A percentile compares a stretch with the other conserved stretches of the same genome.
Conservation (phyloP, 1,140 invertebrate species). For the Probaryconus sp. region DNA sequence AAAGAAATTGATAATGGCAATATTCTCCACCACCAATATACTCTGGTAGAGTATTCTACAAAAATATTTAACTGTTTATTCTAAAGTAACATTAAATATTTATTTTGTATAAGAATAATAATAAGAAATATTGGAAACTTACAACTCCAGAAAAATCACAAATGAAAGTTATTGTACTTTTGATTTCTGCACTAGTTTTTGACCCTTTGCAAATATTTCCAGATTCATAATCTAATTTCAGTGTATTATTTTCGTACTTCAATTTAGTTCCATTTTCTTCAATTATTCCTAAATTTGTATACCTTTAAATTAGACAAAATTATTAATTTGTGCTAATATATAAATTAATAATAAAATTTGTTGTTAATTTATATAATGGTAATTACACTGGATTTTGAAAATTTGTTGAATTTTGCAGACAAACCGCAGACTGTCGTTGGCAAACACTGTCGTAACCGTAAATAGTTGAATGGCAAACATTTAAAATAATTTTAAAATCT, state of each 20-base stretch:
- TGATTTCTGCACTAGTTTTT: conserved; percentile 19
- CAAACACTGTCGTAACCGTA: conserved; percentile 62
- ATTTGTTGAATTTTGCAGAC: conserved; percentile 54
- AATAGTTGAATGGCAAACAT: conserved; percentile 73
- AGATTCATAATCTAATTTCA: conserved; percentile 66
- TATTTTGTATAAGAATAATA: conserved; percentile 16
- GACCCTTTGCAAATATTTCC: conserved; percentile 58
- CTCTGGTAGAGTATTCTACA: conserved; percentile 64
- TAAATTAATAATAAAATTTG: background rate
- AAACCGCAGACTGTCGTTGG: conserved; percentile 57
- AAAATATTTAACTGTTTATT: conserved; percentile 35
- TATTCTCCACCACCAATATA: conserved; percentile 61
- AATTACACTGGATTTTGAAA: conserved; percentile 28
- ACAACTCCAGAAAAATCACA: conserved; percentile 69
- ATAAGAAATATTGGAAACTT: conserved; percentile 22
- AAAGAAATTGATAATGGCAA: conserved; percentile 66
- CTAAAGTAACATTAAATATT: conserved; percentile 47
- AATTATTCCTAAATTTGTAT: conserved; percentile 61
- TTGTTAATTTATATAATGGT: conserved; percentile 5
- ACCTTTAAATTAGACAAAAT: conserved; percentile 50
- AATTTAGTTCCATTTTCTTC: conserved; percentile 39
- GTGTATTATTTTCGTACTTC: conserved; percentile 42
- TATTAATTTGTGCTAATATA: too few relatives aligned
- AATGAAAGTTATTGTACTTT: conserved; percentile 69
- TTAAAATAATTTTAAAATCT: conserved; percentile 65